Base-by-base conservation (phyloP, 2,888 invertebrate genomes). In the Alitta virens region DNA sequence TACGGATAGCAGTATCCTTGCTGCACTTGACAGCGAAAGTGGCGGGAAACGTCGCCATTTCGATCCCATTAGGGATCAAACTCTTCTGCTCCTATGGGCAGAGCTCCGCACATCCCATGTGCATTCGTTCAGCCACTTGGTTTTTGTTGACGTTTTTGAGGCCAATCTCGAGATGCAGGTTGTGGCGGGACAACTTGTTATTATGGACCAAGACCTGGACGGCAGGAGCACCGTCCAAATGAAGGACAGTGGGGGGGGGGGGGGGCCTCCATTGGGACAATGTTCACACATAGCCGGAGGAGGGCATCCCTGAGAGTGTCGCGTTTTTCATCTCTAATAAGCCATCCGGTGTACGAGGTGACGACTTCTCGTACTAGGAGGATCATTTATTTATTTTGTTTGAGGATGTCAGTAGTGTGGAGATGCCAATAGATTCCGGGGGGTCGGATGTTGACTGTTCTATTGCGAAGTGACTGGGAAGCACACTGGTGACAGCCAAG, bases 1-100 rank as follows among this genome's bases (percentile, higher is more conserved):
- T n/a, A n/a, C n/a, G n/a, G n/a, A n/a, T n/a, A n/a, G n/a, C n/a
- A n/a, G n/a, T n/a, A n/a, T n/a, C n/a, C n/a, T n/a, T n/a, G n/a
- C n/a, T n/a, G n/a, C n/a, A n/a, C n/a, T n/a, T n/a, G n/a, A n/a
- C n/a, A n/a, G n/a, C n/a, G n/a, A n/a, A n/a, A n/a, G n/a, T n/a
- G n/a, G n/a, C n/a, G n/a, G n/a, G n/a, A n/a, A n/a, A n/a, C n/a
- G n/a, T n/a, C n/a, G n/a, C n/a, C n/a, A n/a, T n/a, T n/a, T n/a
- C 63, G 9, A 9, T 59, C 64, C 60, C 51, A 5, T 16, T 43
- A 24, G 68, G 66, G 25, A 72, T n/a, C n/a, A n/a, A n/a, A n/a
- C n/a, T n/a, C n/a, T n/a, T n/a, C 55, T 62, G 73, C 72, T 24
- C 61, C 64, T n/a, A 74, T 62, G n/a, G 71, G n/a, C n/a, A n/a